Evolutionary conservation across 2,888 invertebrate genomes (phyloP), one percentile per base, ranked within the genome.

Genomic region (Emesis russula): DNA sequence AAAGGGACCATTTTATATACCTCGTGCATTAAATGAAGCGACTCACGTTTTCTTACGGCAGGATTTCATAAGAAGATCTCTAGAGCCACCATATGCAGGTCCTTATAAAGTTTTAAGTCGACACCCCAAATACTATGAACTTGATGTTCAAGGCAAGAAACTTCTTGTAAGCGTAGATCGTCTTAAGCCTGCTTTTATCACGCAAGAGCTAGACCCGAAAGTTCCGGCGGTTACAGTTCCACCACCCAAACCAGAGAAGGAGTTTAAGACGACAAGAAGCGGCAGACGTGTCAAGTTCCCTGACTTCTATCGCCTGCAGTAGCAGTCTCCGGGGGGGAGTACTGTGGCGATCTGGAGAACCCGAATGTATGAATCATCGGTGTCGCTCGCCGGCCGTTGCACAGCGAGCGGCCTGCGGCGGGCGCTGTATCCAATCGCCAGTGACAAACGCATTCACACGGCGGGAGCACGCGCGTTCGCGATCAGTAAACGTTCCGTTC

Each of bases 311-410:
- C 83, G 77, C 75, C 87, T 80, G 75, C 79, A 85, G 78, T 76
- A 44, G 81, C 74, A 76, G 85, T 88, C 87, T 85, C 85, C 31
- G 36, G 53, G 84, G 79, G 84, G 84, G 84, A 83, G 82, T 78
- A 38, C 38, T 81, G 80, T 85, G 7, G 75, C 33, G 75, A 48
- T 11, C 7, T 41, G 48, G 6, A 18, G 5, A 48, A 75, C 11
- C 41, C 41, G 13, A 44, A 1, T 13, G 44, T 44, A 13, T 11
- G 44, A 11, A 13, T 13, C 11, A 1, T 41, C 41, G 9, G 41
- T 11, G 41, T 2, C 7, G 11, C 11, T 11, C 11, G 11, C 41
- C 41, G 11, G 2, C 41, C 9, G 41, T 11, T 11, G 41, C 41
- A 9, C 9, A 9, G 41, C 41, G 25, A 25, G 25, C 25, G 25